Conservation (phyloP, 2,797 vertebrate species). For the Rhodeus uyekii region DNA sequence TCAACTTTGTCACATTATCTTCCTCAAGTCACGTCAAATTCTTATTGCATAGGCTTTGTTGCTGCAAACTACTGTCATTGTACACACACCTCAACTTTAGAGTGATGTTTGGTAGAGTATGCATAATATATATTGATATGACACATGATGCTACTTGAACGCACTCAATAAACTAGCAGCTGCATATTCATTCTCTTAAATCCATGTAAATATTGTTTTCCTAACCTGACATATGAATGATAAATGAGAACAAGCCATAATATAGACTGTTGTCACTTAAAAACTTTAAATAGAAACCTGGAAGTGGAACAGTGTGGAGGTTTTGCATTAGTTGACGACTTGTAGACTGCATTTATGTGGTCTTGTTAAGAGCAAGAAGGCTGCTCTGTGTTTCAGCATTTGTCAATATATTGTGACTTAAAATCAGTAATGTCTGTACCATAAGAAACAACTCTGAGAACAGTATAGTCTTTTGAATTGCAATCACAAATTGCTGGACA, state of each 20-base stretch:
- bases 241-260: slow-evolving; percentile 20
- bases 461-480: neutral
- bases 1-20: neutral
- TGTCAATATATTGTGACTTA: neutral
- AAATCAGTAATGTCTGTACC: neutral
- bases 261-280: slow-evolving; percentile 25
- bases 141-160: neutral
- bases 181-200: neutral
- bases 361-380: neutral
- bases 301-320: slow-evolving; percentile 5
- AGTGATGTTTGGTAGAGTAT: neutral
- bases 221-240: neutral
- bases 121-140: neutral
- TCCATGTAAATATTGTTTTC: neutral
- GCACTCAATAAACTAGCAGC: neutral
- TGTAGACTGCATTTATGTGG: slow-evolving; percentile 2
- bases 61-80: neutral
- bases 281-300: slow-evolving; percentile 40
- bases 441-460: neutral
- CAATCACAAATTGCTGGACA: slow-evolving; percentile 24
- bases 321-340: slow-evolving; percentile 19
- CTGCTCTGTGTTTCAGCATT: neutral
- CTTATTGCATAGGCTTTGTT: neutral
- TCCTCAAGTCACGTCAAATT: neutral
- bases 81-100: neutral